A percentile compares a stretch with the other conserved stretches of the same genome.
phyloP scores from a whole-genome alignment of 2,797 vertebrate species.

The Rousettus madagascariensis region DNA sequence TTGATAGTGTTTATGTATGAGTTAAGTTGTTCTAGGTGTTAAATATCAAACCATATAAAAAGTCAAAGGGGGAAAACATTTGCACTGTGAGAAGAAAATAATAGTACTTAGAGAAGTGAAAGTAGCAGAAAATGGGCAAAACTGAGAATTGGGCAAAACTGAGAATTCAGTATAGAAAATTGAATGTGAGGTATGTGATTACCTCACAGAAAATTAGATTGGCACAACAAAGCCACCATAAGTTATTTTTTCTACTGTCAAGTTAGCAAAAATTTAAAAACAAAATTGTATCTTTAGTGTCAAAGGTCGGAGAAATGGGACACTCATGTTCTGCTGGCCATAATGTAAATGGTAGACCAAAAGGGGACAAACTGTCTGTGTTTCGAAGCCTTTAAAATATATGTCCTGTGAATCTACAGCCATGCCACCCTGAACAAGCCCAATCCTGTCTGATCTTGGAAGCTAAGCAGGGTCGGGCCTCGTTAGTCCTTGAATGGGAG shows the following conservation, averaged over 20 bases:
- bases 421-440: too few relatives aligned
- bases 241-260: background rate
- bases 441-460: too few relatives aligned
- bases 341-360: background rate
- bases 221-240: background rate
- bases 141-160: background rate
- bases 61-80: background rate
- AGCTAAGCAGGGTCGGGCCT: too few relatives aligned
- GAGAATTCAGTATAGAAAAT: constrained; percentile 10
- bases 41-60: constrained; percentile 6
- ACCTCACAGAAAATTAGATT: background rate
- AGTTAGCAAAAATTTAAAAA: constrained; percentile 17
- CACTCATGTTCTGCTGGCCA: background rate
- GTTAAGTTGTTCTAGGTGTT: background rate
- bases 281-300: background rate
- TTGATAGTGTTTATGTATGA: background rate
- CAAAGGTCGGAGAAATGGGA: background rate
- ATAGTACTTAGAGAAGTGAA: background rate
- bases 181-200: background rate
- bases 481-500: too few relatives aligned
- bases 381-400: background rate
- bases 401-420: background rate
- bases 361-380: background rate
- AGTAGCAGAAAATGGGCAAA: background rate
- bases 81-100: background rate